phyloP scores from a whole-genome alignment of 2,113 vertebrate genomes.

The Syrmaticus mikado region DNA sequence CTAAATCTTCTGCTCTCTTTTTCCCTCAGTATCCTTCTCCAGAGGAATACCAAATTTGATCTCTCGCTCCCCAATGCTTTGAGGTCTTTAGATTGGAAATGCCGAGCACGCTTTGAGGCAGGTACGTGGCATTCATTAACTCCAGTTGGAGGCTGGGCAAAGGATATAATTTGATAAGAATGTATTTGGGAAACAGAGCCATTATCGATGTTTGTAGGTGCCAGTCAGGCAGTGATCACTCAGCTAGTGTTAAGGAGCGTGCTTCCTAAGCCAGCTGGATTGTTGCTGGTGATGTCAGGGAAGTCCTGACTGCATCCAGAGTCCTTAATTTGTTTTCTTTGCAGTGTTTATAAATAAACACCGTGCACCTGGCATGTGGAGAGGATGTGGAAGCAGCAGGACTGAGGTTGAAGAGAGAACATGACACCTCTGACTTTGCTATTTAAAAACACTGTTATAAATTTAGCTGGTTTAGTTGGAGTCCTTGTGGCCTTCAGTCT shows the following conservation, averaged over 20 bases:
- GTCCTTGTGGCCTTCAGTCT: neutral
- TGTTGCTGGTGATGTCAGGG: neutral
- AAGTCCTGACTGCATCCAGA: neutral
- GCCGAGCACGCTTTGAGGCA: neutral
- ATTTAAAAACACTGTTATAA: neutral
- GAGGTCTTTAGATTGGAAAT: neutral
- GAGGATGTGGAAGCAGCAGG: neutral
- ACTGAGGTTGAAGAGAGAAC: neutral
- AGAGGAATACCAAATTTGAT: neutral
- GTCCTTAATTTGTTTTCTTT: neutral
- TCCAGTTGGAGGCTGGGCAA: neutral
- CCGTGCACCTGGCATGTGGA: neutral
- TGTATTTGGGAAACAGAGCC: neutral
- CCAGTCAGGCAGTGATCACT: neutral
- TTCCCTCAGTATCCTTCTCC: neutral
- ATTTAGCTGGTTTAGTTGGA: neutral
- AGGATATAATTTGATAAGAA: neutral
- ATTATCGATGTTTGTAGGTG: neutral
- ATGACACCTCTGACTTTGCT: neutral
- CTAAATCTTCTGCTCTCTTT: neutral
- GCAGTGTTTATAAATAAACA: neutral
- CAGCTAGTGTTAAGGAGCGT: neutral
- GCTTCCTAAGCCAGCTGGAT: neutral
- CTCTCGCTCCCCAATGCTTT: fast-evolving
- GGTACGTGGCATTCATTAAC: neutral